A percentile compares a stretch with the other conserved stretches of the same genome.
Evolutionary conservation across 2,797 vertebrate genomes (phyloP).

Genomic region (Iguana delicatissima): DNA sequence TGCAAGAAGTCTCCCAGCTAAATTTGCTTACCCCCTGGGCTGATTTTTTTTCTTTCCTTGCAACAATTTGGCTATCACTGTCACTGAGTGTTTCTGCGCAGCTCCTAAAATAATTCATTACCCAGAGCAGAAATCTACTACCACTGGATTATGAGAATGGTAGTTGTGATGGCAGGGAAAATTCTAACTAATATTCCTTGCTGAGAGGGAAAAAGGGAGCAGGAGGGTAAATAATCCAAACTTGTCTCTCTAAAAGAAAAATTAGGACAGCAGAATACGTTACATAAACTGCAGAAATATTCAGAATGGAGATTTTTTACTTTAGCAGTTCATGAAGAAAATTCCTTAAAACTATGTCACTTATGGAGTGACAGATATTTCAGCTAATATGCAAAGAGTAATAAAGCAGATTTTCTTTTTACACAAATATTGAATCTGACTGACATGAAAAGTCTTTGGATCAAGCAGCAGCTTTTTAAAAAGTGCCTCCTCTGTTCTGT

Average conservation of each 20-base stretch:
- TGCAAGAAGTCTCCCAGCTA: constrained; percentile 62
- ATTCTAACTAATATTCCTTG: not conserved
- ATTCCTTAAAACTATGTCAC: fast-evolving
- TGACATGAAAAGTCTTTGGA: not conserved
- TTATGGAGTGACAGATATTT: not conserved
- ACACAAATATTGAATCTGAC: not conserved
- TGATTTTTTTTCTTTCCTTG: not conserved
- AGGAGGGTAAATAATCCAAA: not conserved
- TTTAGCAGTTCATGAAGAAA: not conserved
- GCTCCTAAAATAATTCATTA: constrained; percentile 7
- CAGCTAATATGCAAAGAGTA: not conserved
- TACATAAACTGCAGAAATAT: not conserved
- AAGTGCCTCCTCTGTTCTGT: constrained; percentile 6
- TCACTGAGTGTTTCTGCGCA: not conserved
- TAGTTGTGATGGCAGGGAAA: constrained; percentile 19
- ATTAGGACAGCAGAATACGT: not conserved
- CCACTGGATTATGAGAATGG: constrained; percentile 33
- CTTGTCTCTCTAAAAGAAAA: constrained; percentile 1
- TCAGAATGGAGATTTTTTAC: not conserved
- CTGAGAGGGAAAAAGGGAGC: fast-evolving
- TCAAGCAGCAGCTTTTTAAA: constrained; percentile 6
- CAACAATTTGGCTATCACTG: not conserved
- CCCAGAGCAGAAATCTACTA: constrained; percentile 51
- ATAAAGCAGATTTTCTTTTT: constrained; percentile 23
- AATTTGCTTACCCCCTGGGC: constrained; percentile 50